phyloP scores from a whole-genome alignment of 2,888 invertebrate species.

The Cyaniris semiargus region DNA sequence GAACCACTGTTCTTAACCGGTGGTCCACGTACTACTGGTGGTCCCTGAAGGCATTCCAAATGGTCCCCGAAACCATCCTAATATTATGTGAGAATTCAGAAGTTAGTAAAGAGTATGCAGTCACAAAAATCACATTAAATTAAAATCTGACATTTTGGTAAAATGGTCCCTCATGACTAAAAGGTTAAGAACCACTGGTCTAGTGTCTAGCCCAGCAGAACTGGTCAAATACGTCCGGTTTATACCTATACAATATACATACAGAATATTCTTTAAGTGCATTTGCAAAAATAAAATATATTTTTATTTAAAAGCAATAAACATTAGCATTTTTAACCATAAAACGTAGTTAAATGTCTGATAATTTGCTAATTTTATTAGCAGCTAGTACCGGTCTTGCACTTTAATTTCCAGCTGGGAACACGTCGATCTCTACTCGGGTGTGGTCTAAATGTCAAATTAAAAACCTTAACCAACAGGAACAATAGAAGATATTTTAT shows the following conservation, averaged over 20 bases:
- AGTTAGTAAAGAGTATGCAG: no score
- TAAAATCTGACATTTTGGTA: no score
- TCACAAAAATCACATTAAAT: no score
- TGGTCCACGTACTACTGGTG: no score
- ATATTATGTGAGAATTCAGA: no score
- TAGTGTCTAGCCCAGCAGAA: neutral
- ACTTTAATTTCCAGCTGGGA: neutral
- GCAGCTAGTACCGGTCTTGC: neutral
- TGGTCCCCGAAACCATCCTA: no score
- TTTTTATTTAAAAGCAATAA: neutral
- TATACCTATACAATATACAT: neutral
- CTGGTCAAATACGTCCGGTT: neutral
- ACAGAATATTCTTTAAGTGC: neutral
- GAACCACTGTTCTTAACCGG: no score
- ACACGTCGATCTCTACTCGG: neutral
- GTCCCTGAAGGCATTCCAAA: no score
- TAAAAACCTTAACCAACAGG: neutral
- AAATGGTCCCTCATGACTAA: no score
- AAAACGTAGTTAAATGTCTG: neutral
- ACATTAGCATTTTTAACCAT: neutral
- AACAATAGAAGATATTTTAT: neutral
- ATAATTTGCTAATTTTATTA: neutral
- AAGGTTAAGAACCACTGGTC: no score
- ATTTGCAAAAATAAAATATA: neutral
- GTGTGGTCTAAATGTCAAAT: constrained; percentile 13